phyloP scores from a whole-genome alignment of 1,140 invertebrate species.

The Ladona fulva region DNA sequence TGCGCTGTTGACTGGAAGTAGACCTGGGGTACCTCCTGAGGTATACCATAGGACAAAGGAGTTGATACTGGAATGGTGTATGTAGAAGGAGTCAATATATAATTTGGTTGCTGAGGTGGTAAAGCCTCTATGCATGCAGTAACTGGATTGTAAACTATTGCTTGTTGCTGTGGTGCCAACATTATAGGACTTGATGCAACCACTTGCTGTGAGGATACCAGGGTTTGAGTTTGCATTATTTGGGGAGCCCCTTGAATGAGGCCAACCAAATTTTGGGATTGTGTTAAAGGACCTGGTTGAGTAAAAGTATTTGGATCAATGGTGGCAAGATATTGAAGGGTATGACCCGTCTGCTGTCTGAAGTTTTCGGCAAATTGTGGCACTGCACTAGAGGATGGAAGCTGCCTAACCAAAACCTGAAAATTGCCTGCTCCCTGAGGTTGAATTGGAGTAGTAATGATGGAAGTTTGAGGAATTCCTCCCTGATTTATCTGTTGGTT shows the following conservation, averaged over 20 bases:
- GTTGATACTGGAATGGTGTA: neutral
- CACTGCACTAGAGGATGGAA: slow-evolving; percentile 53
- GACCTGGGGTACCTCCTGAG: neutral
- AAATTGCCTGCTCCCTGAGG: neutral
- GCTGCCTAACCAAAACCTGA: slow-evolving; percentile 46
- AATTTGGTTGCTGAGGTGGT: neutral
- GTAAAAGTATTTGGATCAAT: slow-evolving; percentile 31
- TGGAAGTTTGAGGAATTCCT: neutral
- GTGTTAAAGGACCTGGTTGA: neutral
- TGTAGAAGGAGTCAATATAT: neutral
- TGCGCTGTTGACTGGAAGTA: neutral
- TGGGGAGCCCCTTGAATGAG: neutral
- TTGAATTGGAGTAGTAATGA: neutral
- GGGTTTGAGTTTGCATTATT: neutral
- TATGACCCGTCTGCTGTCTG: slow-evolving; percentile 54
- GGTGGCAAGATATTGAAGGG: slow-evolving; percentile 60
- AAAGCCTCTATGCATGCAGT: neutral
- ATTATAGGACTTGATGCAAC: slow-evolving; percentile 15
- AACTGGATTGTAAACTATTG: neutral
- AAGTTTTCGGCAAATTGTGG: slow-evolving; percentile 57
- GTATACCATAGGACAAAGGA: neutral
- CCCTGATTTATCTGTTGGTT: neutral
- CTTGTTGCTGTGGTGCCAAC: slow-evolving; percentile 16
- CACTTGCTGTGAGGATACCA: neutral
- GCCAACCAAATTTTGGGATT: neutral